These are phyloP conservation scores for Dysdera silvatica DNA, from an alignment of 1,140 invertebrate species.

Conservation along the genomic window DNA sequence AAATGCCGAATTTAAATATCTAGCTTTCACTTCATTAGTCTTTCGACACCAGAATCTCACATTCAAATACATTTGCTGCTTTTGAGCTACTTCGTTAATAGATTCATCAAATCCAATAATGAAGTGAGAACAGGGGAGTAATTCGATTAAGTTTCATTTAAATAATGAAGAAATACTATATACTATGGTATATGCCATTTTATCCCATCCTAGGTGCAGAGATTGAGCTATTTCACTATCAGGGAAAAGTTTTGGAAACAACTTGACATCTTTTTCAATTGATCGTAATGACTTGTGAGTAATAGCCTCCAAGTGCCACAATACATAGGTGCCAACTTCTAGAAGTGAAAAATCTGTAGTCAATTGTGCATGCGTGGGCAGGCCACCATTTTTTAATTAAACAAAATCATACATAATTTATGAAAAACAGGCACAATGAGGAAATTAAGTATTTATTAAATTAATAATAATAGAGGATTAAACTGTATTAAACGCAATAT, in stretches of 20 bases:
- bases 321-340: no score
- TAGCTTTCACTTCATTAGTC: neutral
- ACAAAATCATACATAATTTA: no score
- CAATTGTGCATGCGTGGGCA: no score
- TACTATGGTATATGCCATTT: neutral
- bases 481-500: no score
- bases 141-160: neutral
- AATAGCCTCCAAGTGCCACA: no score
- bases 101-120: constrained; percentile 13
- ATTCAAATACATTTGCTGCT: constrained; percentile 4
- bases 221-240: neutral
- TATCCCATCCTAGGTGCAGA: neutral
- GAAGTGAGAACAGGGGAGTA: neutral
- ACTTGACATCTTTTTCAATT: neutral
- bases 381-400: no score
- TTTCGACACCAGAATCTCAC: constrained; percentile 1
- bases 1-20: constrained; percentile 5
- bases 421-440: no score
- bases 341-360: no score
- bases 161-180: no score
- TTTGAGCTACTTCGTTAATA: constrained; percentile 1
- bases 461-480: no score
- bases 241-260: neutral
- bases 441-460: no score
- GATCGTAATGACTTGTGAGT: no score